phyloP scores from a whole-genome alignment of 2,113 vertebrate species.

The Dasyprocta punctata region DNA sequence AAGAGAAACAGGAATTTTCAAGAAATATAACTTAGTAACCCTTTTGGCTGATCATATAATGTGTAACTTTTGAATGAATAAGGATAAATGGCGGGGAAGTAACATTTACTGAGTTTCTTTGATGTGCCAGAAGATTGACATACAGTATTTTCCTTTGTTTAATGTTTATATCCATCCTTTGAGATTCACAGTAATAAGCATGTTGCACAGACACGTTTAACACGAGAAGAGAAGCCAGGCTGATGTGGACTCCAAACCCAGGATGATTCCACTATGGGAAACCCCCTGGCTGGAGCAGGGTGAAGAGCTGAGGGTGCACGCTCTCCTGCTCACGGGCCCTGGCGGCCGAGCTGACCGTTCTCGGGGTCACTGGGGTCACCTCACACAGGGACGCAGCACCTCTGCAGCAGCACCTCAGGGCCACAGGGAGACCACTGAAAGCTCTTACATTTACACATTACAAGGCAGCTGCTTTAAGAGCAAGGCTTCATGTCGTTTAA shows the following conservation, averaged over 20 bases:
- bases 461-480: background rate
- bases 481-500: conserved; percentile 8
- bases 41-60: background rate
- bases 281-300: background rate
- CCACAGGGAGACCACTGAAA: conserved; percentile 24
- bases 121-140: background rate
- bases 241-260: background rate
- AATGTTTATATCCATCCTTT: conserved; percentile 28
- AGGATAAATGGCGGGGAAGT: background rate
- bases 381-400: background rate
- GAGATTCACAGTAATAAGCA: background rate
- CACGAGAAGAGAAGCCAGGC: background rate
- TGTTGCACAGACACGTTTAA: conserved; percentile 18
- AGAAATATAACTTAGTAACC: background rate
- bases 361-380: background rate
- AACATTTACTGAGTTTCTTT: background rate
- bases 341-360: background rate
- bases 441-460: background rate
- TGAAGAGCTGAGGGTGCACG: background rate
- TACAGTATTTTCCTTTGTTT: background rate
- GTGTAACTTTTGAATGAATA: conserved; percentile 35
- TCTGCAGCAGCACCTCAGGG: background rate
- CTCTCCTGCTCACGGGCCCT: too few relatives aligned
- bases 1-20: conserved; percentile 30
- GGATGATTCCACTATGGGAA: background rate